Evolutionary conservation across 1,140 invertebrate species (phyloP), one percentile per base, ranked within the genome.

Genomic region (Andrena cerasifolii): DNA sequence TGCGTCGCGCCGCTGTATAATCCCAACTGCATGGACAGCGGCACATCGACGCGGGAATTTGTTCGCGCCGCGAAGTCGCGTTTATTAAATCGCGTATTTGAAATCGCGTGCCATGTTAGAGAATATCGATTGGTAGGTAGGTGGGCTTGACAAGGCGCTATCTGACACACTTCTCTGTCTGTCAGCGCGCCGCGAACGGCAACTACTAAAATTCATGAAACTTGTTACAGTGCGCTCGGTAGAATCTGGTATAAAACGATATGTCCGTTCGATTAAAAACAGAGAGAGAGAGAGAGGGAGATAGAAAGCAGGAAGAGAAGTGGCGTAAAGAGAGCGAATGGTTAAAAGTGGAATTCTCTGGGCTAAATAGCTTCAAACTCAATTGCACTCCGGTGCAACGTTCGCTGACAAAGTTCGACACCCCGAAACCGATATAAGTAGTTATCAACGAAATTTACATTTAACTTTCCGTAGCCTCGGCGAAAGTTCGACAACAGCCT

Each of bases 51-150:
- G n/a, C 1, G 7, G 33, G 28, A 16, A 12, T 43, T 61, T 6
- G 16, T 54, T 40, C 43, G 36, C 7, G 10, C 16, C 18, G 51
- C 33, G 78, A 63, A 68, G 51, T 14, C 63, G 10, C 68, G 63
- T 40, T 82, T 47, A 74, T 82, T 59, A 43, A 8, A 40, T 21
- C 14, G 12, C 59, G 65, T 51, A 53, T 61, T 45, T n/a, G 24
- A 58, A 75, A 65, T 82, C 45, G 45, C 56, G 33, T 16, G 5
- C 12, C 40, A 3, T 24, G 61, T 31, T 26, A 28, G 36, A 53
- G 33, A 31, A 54, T 79, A 83, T 70, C 56, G 76, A 83, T 83
- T 65, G 63, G 59, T 68, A 73, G 49, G n/a, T n/a, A n/a, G 3
- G 18, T 36, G 51, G 24, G 12, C 31, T 58, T n/a, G 80, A 54